Evolutionary conservation across 37 sponge, comb jelly and placozoan species (phyloP), one percentile per base, ranked within the genome.

Genomic region (Dysidea cf. avara): DNA sequence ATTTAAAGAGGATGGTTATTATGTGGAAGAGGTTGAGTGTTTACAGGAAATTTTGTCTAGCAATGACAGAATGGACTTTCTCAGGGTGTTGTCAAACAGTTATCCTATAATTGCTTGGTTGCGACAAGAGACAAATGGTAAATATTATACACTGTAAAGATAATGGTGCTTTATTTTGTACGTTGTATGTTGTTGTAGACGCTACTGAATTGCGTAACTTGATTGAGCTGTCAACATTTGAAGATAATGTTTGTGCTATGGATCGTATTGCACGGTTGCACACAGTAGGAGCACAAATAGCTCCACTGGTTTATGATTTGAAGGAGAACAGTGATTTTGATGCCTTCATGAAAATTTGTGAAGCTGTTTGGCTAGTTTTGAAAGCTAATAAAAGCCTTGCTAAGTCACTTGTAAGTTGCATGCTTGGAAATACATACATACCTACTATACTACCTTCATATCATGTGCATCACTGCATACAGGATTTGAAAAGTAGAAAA

Each of bases 221-320:
- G 60, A 68, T 86, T 50, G 46, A 9, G 9, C 9, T 43, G 46
- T 66, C 79, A 26, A 86, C 81, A 3, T 59, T 81, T 40, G 84
- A 77, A 64, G 81, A 79, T 61, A 75, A 72, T 54, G 81, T 66
- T n/a, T 37, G 60, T 20, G 58, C 80, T 6, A 71, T 63, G 74
- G 86, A 86, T 52, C 74, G 56, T 39, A 80, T 86, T 51, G 79
- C 86, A 18, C 34, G 59, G 37, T 37, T 86, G 32, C 54, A 72
- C 13, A 86, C 71, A 25, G 86, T 86, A 57, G 86, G 81, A 9
- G 69, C 64, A 69, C 64, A 71, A 16, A 79, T 53, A 68, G 75
- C 61, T 14, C 39, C 80, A 30, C 86, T 86, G 20, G 80, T 86
- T 28, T 86, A 75, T 68, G 60, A 52, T 3, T 53, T 79, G 46